Base-by-base conservation (phyloP, 2,888 invertebrate species). In the Punctoribates punctum region DNA sequence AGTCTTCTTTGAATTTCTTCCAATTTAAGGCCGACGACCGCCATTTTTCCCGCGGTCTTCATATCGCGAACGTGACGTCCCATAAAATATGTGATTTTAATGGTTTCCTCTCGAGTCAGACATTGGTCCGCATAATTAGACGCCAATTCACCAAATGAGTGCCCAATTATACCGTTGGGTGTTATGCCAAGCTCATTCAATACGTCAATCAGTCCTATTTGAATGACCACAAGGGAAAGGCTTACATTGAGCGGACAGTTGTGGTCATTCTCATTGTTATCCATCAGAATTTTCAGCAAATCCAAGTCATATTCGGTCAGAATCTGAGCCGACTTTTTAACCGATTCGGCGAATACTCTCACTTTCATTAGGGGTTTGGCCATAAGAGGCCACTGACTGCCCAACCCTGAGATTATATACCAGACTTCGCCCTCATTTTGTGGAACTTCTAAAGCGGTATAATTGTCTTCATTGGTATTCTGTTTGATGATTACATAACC, bases 21-120 rank as follows among this genome's bases (percentile, higher is more conserved):
- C 74, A 90, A 95, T 78, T 90, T 89, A 27, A 96, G 85, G 54
- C 94, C 95, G 78, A 96, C 88, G 65, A 96, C 95, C 51, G 96
- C 96, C 73, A 75, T 75, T 15, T 17, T 25, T 6, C 75, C 75
- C 20, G n/a, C n/a, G n/a, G 2, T 13, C 20, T 25, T 17, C 4
- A 23, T 23, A 4, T 76, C 57, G 11, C 29, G 4, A 17, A 29
- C 17, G 48, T 92, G 81, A 87, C 87, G n/a, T n/a, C n/a, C 85
- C 80, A 86, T 82, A 83, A 85, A 85, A 81, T 86, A 87, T n/a
- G 86, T 86, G 65, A 85, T 83, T 48, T 85, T 82, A 78, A 87
- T 83, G 6, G 86, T 84, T 81, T 87, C 85, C 78, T 85, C 85
- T 11, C 84, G 84, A n/a, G 85, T 86, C 75, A 87, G 82, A 48